Percentiles rank a stretch among this genome's conserved stretches.
phyloP scores from a whole-genome alignment of 2,797 vertebrate genomes.

The Sebastes minor region DNA sequence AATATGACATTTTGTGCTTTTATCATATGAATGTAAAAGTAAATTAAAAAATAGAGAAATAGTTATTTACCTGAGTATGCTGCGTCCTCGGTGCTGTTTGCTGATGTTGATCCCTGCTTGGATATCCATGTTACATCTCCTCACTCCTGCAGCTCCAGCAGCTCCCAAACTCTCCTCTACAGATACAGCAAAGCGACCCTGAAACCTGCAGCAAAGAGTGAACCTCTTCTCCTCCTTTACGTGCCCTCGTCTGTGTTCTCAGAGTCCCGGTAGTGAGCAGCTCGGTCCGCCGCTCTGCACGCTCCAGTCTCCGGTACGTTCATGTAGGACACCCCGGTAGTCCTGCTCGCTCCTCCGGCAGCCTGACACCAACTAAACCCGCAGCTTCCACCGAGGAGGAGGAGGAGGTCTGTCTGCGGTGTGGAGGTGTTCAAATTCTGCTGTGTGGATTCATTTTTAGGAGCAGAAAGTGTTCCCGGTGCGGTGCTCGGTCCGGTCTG shows the following conservation, averaged over 20 bases:
- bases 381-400: background rate
- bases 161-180: constrained; percentile 18
- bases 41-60: background rate
- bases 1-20: no score
- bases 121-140: constrained; percentile 75
- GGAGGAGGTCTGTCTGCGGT: background rate
- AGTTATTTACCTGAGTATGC: constrained; percentile 53
- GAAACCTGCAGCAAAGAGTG: no score
- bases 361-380: background rate
- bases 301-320: background rate
- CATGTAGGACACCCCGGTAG: background rate
- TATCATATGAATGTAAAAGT: no score
- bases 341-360: background rate
- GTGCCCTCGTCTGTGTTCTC: background rate
- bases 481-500: background rate
- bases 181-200: background rate
- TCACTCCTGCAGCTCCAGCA: constrained; percentile 29
- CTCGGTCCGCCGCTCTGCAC: background rate
- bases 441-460: background rate
- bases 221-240: background rate
- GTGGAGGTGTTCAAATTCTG: background rate
- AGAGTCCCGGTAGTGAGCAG: background rate
- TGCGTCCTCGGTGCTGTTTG: constrained; percentile 24
- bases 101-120: constrained; percentile 58
- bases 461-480: background rate